Evolutionary conservation across 2,113 vertebrate genomes (phyloP).

Genomic region (Hirundichthys speculiger): DNA sequence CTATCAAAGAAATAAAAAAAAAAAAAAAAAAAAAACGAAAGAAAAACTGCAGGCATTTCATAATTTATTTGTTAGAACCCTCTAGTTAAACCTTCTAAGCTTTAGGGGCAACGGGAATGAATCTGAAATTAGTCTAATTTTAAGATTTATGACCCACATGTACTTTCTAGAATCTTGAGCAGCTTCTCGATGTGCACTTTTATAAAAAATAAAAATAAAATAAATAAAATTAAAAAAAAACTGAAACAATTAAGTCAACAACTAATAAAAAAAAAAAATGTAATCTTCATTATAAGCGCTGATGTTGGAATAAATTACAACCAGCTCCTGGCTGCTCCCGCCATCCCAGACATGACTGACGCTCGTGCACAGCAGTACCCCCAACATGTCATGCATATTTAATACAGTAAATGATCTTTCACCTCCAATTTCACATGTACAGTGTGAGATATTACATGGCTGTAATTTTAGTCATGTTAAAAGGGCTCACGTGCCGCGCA

Average conservation of each 20-base stretch:
- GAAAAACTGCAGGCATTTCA: constrained; percentile 56
- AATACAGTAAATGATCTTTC: constrained; percentile 66
- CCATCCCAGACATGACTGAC: constrained; percentile 31
- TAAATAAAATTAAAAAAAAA: neutral
- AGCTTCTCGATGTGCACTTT: constrained; percentile 11
- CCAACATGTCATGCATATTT: constrained; percentile 66
- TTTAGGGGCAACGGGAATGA: constrained; percentile 34
- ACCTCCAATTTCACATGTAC: constrained; percentile 46
- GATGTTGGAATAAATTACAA: constrained; percentile 5
- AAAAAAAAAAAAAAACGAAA: constrained; percentile 20
- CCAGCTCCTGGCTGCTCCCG: neutral
- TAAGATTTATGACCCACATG: constrained; percentile 53
- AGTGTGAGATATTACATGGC: constrained; percentile 45
- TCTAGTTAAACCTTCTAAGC: constrained; percentile 60
- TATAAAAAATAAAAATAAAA: constrained; percentile 10
- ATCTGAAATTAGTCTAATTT: constrained; percentile 58
- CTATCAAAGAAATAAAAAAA: constrained; percentile 18
- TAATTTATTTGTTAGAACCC: constrained; percentile 66
- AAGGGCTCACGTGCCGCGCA: constrained; percentile 13
- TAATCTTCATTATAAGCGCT: neutral
- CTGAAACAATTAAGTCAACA: constrained; percentile 8
- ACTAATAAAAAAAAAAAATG: neutral
- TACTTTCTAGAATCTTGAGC: constrained; percentile 15
- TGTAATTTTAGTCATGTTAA: constrained; percentile 59
- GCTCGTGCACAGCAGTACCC: constrained; percentile 15